A percentile compares a stretch with the other conserved stretches of the same genome.
Conservation (phyloP, 1,140 invertebrate genomes). For the Pentalonia nigronervosa region DNA sequence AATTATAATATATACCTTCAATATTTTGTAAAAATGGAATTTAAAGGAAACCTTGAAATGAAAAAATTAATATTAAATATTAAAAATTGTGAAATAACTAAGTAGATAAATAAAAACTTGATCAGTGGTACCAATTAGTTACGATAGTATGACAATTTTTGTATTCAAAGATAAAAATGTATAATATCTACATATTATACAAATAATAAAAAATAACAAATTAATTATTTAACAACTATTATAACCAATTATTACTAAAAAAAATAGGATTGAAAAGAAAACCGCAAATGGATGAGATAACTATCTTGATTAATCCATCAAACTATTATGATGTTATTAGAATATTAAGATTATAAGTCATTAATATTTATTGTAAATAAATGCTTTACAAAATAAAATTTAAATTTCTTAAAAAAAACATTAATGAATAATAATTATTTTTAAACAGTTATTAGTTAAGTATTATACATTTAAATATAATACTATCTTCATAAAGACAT, state of each 20-base stretch:
- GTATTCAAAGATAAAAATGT: background rate
- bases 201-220: too few species aligned
- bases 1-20: conserved; percentile 39
- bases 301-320: too few species aligned
- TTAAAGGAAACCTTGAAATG: conserved; percentile 25
- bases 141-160: background rate
- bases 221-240: too few species aligned
- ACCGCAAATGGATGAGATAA: too few species aligned
- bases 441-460: too few species aligned
- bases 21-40: conserved; percentile 41
- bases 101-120: background rate
- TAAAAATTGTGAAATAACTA: background rate
- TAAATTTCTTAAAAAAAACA: background rate
- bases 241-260: background rate
- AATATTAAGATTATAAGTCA: too few species aligned
- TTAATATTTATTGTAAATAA: background rate
- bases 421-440: background rate
- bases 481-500: background rate
- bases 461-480: background rate
- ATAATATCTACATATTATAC: too few species aligned
- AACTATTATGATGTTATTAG: too few species aligned
- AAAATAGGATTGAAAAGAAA: background rate
- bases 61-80: conserved; percentile 20
- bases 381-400: background rate
- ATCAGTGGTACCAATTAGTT: background rate